A percentile compares a stretch with the other conserved stretches of the same genome.
These are phyloP conservation scores for Nebria ingens DNA, from an alignment of 1,140 invertebrate genomes.

Conservation along the genomic window DNA sequence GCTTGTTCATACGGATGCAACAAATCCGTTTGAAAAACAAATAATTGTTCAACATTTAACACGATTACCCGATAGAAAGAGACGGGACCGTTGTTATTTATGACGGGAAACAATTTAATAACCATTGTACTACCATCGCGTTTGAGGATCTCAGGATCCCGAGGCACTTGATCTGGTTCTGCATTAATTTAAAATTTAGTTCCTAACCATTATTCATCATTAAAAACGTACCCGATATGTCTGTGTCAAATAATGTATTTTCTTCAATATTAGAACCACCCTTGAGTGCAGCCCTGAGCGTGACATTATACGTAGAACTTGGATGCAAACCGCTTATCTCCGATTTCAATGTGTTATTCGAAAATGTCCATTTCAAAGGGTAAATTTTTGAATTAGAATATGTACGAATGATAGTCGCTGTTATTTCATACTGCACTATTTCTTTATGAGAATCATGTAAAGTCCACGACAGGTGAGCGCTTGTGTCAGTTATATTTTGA, in stretches of 20 bases:
- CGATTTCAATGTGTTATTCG: conserved; percentile 36
- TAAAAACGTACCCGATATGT: conserved; percentile 39
- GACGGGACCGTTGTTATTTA: conserved; percentile 64
- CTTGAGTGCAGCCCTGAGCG: conserved; percentile 50
- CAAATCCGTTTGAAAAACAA: conserved; percentile 45
- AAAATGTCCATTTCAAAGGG: conserved; percentile 38
- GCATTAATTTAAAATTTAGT: conserved; percentile 13
- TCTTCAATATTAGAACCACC: conserved; percentile 47
- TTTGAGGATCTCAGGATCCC: conserved; percentile 47
- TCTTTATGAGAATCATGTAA: background rate
- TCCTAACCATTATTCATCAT: background rate
- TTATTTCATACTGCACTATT: background rate
- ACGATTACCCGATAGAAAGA: conserved; percentile 60
- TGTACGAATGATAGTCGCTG: background rate
- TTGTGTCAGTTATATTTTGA: background rate
- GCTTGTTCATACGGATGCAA: conserved; percentile 48
- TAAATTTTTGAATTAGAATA: background rate
- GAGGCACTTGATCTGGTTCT: conserved; percentile 52
- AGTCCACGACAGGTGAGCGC: background rate
- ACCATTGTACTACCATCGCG: conserved; percentile 45
- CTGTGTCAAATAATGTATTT: conserved; percentile 47
- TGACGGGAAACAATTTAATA: conserved; percentile 47
- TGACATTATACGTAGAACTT: conserved; percentile 60
- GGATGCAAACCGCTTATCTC: conserved; percentile 54
- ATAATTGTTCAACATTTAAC: conserved; percentile 49